Percentiles rank a stretch among this genome's conserved stretches.
Conservation (phyloP, 53 echinoderm and acorn worm genomes). For the Henricia sp. region DNA sequence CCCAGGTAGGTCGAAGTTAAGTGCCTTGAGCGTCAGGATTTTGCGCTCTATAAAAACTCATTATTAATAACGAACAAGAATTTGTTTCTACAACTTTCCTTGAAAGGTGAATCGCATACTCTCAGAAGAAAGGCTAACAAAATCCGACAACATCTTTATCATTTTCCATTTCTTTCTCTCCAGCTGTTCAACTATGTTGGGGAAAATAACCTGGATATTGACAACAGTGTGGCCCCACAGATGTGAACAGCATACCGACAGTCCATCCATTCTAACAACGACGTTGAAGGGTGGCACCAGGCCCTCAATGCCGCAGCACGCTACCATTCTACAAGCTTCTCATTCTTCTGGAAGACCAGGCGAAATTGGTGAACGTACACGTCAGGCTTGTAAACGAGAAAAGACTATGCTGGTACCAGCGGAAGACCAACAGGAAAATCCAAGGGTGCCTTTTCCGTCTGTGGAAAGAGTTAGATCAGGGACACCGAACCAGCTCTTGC, state of each 20-base stretch:
- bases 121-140: no score
- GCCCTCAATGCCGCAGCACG: background rate
- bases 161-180: background rate
- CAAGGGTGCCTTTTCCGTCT: no score
- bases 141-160: no score
- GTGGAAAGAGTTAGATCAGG: no score
- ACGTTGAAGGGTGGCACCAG: constrained; percentile 27
- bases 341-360: background rate
- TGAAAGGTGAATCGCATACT: no score
- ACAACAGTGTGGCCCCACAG: constrained; percentile 14
- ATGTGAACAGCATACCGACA: background rate
- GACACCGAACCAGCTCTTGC: no score
- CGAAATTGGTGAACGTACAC: background rate
- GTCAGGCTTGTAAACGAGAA: constrained; percentile 10
- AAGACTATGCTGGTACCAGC: constrained; percentile 21
- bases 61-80: no score
- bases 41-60: no score
- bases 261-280: background rate
- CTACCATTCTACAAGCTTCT: background rate
- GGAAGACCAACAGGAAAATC: background rate
- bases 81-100: no score
- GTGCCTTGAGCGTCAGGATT: no score
- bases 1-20: constrained; percentile 3
- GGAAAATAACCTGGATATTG: background rate
- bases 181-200: constrained; percentile 2